Percentiles rank a stretch among this genome's conserved stretches.
phyloP scores from a whole-genome alignment of 2,888 invertebrate species.

The Oscheius sp. region DNA sequence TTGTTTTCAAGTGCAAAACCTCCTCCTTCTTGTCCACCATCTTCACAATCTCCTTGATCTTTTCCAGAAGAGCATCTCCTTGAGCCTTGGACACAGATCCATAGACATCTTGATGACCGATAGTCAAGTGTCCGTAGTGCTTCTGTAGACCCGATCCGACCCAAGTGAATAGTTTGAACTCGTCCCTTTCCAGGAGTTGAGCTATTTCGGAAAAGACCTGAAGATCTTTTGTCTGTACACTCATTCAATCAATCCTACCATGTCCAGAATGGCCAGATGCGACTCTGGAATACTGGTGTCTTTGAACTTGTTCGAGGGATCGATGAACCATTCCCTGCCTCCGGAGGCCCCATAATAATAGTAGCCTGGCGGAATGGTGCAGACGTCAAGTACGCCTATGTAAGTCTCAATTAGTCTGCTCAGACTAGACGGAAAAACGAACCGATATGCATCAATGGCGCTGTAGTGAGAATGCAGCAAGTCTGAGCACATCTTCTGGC shows the following conservation, averaged over 20 bases:
- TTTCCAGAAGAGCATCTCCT: slow-evolving; percentile 42
- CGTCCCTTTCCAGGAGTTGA: slow-evolving; percentile 63
- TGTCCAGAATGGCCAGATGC: slow-evolving; percentile 55
- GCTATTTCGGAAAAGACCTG: slow-evolving; percentile 62
- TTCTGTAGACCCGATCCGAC: slow-evolving; percentile 73
- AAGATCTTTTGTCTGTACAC: background rate
- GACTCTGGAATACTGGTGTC: slow-evolving; percentile 66
- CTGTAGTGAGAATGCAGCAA: slow-evolving; percentile 72
- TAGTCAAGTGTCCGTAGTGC: slow-evolving; percentile 72
- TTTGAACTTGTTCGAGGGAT: slow-evolving; percentile 71
- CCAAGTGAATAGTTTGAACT: slow-evolving; percentile 70
- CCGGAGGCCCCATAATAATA: slow-evolving; percentile 73
- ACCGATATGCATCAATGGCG: slow-evolving; percentile 72
- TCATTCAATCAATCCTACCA: background rate
- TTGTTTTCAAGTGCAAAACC: slow-evolving; percentile 59
- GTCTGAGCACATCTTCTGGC: slow-evolving; percentile 73
- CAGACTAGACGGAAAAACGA: slow-evolving; percentile 40
- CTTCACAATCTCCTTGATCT: slow-evolving; percentile 64
- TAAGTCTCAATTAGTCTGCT: background rate
- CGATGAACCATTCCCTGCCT: slow-evolving; percentile 73
- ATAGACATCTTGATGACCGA: slow-evolving; percentile 66
- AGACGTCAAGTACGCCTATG: slow-evolving; percentile 49
- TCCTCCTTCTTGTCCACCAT: slow-evolving; percentile 64
- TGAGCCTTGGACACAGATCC: slow-evolving; percentile 35
- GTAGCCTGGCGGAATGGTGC: slow-evolving; percentile 62